These are phyloP conservation scores for Salminus brasiliensis DNA, from an alignment of 2,113 vertebrate genomes.

Conservation along the genomic window DNA sequence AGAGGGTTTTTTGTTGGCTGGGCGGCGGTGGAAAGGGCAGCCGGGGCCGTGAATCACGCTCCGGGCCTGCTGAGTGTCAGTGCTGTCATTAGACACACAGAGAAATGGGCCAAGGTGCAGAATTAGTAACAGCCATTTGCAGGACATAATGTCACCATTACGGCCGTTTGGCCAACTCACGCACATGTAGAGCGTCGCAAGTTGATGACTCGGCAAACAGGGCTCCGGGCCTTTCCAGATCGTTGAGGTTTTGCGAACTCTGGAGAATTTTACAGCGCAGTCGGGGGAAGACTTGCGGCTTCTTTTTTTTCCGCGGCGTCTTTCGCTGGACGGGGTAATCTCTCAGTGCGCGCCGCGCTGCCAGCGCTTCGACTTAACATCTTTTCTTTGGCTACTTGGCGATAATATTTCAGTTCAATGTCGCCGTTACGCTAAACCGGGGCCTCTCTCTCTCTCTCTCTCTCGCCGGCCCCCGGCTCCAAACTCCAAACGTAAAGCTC, in stretches of 20 bases:
- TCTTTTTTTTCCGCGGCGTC: slow-evolving; percentile 2
- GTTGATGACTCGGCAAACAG: slow-evolving; percentile 5
- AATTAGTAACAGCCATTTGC: slow-evolving; percentile 28
- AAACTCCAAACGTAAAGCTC: slow-evolving; percentile 15
- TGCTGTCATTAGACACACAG: slow-evolving; percentile 44
- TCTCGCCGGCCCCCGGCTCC: slow-evolving; percentile 5
- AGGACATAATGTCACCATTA: slow-evolving; percentile 37
- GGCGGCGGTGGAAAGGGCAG: slow-evolving; percentile 64
- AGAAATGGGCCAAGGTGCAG: slow-evolving; percentile 14
- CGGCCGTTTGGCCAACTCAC: not conserved
- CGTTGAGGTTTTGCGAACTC: slow-evolving; percentile 28
- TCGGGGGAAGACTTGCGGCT: not conserved
- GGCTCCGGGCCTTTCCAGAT: slow-evolving; percentile 5
- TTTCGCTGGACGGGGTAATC: slow-evolving; percentile 18
- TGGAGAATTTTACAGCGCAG: slow-evolving; percentile 22
- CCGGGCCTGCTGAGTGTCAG: slow-evolving; percentile 59
- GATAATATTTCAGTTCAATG: slow-evolving; percentile 59
- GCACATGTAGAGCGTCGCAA: not conserved
- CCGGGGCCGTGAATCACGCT: slow-evolving; percentile 58
- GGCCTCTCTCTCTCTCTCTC: slow-evolving; percentile 39
- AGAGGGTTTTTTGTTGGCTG: slow-evolving; percentile 63
- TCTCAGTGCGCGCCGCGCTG: slow-evolving; percentile 8
- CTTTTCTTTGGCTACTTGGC: slow-evolving; percentile 54
- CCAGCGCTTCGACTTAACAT: slow-evolving; percentile 53
- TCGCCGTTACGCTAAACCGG: slow-evolving; percentile 42